phyloP scores from a whole-genome alignment of 2,797 vertebrate species.

The Pseudochaenichthys georgianus region DNA sequence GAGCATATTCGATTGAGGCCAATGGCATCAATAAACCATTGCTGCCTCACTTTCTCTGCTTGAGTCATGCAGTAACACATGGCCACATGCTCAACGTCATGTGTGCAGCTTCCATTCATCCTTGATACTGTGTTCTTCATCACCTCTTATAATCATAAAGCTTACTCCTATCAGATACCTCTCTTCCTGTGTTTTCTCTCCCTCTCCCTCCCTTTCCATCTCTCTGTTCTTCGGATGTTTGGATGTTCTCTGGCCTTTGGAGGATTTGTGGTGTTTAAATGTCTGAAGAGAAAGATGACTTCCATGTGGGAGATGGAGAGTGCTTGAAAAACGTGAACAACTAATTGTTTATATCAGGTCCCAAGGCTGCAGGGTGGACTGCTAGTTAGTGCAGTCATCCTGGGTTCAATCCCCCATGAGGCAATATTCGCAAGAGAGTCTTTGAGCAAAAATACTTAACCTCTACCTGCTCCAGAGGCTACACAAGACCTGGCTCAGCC shows the following conservation, averaged over 20 bases:
- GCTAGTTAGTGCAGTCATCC: conserved; percentile 9
- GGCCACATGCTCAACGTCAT: conserved; percentile 31
- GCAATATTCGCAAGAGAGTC: conserved; percentile 3
- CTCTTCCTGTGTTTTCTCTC: neutral
- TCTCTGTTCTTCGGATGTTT: neutral
- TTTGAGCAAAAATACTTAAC: conserved; percentile 16
- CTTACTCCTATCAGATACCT: conserved; percentile 1
- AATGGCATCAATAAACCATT: neutral
- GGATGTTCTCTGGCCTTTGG: neutral
- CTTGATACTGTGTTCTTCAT: conserved; percentile 36
- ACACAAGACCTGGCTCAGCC: neutral
- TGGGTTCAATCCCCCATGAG: conserved; percentile 15
- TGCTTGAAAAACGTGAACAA: conserved; percentile 13
- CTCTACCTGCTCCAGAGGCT: neutral
- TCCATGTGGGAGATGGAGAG: conserved; percentile 20
- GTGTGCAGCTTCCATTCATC: conserved; percentile 31
- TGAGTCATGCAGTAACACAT: conserved; percentile 17
- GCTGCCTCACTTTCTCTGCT: neutral
- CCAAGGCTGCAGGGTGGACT: neutral
- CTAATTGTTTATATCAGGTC: conserved; percentile 19
- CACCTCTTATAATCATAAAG: conserved; percentile 12
- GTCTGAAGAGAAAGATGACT: conserved; percentile 13
- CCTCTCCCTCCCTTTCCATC: too few species aligned
- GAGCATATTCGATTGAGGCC: too few species aligned
- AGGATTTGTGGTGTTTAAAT: conserved; percentile 10